phyloP scores from a whole-genome alignment of 1,140 invertebrate species.

The Dermatophagoides farinae region DNA sequence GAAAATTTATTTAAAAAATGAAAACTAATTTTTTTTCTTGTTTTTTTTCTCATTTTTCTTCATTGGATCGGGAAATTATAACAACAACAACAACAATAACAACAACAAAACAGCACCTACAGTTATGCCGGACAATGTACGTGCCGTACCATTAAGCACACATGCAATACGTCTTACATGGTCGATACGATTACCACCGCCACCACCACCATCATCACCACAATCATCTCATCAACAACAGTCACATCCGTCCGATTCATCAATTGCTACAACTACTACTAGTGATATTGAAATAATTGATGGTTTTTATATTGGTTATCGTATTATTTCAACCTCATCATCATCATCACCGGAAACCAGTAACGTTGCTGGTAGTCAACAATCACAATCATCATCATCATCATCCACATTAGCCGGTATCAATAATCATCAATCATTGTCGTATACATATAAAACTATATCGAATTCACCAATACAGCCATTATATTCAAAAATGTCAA shows the following conservation, averaged over 20 bases:
- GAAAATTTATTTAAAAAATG: too few relatives aligned
- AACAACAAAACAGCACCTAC: constrained; percentile 19
- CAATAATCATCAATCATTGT: not conserved
- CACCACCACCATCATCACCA: not conserved
- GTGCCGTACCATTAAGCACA: constrained; percentile 17
- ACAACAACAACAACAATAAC: too few relatives aligned
- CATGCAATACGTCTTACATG: constrained; percentile 18
- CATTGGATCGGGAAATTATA: too few relatives aligned
- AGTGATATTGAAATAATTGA: constrained; percentile 16
- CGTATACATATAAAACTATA: constrained; percentile 5
- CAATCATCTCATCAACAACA: too few relatives aligned
- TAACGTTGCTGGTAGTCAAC: not conserved
- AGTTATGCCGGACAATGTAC: constrained; percentile 19
- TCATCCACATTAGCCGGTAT: not conserved
- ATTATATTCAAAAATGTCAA: not conserved
- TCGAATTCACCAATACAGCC: not conserved
- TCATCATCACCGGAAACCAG: not conserved
- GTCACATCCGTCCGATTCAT: too few relatives aligned
- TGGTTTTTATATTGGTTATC: constrained; percentile 42
- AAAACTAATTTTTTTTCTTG: too few relatives aligned
- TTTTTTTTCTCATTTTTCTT: too few relatives aligned
- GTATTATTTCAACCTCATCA: constrained; percentile 16
- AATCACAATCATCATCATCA: not conserved
- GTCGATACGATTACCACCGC: constrained; percentile 12
- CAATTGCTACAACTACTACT: too few relatives aligned